A percentile compares a stretch with the other conserved stretches of the same genome.
These are phyloP conservation scores for Lasioglossum pauxillum DNA, from an alignment of 2,888 invertebrate species.

Conservation along the genomic window DNA sequence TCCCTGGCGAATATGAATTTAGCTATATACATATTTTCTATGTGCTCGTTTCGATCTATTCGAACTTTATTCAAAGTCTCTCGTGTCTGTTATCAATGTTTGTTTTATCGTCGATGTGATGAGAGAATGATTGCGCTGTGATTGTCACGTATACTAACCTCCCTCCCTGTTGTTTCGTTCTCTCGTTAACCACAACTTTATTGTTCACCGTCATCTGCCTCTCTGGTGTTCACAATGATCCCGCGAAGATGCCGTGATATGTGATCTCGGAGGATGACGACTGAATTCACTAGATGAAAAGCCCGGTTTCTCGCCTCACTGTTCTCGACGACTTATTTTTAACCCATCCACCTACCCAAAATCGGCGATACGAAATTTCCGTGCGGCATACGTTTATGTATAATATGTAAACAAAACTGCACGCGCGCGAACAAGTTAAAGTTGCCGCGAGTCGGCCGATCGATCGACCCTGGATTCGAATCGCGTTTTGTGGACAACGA, in stretches of 20 bases:
- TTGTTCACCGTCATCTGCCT: constrained; percentile 72
- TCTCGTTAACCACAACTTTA: constrained; percentile 56
- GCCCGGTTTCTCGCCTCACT: constrained; percentile 15
- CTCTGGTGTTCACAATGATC: constrained; percentile 8
- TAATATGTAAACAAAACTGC: constrained; percentile 63
- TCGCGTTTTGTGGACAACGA: not conserved
- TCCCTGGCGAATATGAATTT: constrained; percentile 6
- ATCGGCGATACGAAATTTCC: constrained; percentile 51
- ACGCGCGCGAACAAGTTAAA: constrained; percentile 51
- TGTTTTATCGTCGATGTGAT: not conserved
- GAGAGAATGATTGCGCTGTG: no score
- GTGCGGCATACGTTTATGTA: constrained; percentile 47
- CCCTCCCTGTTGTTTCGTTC: constrained; percentile 33
- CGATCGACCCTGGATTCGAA: constrained; percentile 25
- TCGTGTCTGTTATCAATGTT: not conserved
- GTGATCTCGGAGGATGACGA: not conserved
- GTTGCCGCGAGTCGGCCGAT: constrained; percentile 50
- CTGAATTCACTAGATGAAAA: not conserved
- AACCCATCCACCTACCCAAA: constrained; percentile 58
- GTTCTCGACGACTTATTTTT: constrained; percentile 18
- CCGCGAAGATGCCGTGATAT: constrained; percentile 12
- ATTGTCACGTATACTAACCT: constrained; percentile 19
- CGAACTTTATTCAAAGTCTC: not conserved
- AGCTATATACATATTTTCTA: not conserved
- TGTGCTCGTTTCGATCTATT: not conserved